phyloP scores from a whole-genome alignment of 2,888 invertebrate genomes.

The Xylota sylvarum region DNA sequence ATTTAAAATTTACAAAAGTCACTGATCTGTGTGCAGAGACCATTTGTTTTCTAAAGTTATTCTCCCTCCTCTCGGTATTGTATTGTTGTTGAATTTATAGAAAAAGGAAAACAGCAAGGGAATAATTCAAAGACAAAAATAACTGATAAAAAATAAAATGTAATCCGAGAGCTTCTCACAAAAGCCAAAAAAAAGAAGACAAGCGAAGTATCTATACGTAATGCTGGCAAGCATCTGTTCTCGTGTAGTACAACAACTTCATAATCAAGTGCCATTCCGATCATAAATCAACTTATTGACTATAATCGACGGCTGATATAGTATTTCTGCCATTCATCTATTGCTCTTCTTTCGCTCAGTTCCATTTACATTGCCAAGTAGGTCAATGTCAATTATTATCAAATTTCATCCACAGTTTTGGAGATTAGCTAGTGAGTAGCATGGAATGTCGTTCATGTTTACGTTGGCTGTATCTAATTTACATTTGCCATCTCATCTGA shows the following conservation, averaged over 20 bases:
- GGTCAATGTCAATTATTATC: slow-evolving; percentile 62
- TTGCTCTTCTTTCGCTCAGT: slow-evolving; percentile 14
- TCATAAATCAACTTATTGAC: background rate
- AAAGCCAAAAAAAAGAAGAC: background rate
- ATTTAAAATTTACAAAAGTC: slow-evolving; percentile 1
- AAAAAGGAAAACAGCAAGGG: background rate
- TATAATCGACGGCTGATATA: background rate
- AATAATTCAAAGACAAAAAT: background rate
- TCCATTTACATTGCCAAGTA: slow-evolving; percentile 37
- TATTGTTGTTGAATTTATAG: background rate
- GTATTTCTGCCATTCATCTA: slow-evolving; percentile 16
- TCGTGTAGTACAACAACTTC: background rate
- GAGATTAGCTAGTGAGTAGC: slow-evolving; percentile 10
- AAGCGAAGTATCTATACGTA: background rate
- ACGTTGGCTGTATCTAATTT: slow-evolving; percentile 10
- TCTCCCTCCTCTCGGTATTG: background rate
- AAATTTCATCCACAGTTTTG: slow-evolving; percentile 21
- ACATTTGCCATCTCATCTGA: slow-evolving; percentile 26
- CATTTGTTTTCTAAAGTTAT: background rate
- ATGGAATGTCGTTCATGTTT: slow-evolving; percentile 38
- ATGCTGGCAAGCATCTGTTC: background rate
- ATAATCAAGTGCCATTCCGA: background rate
- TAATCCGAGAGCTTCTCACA: background rate
- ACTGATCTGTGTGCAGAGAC: background rate
- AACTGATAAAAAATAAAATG: background rate